Conservation (phyloP, 2,113 vertebrate species). For the Tachuris rubrigastra region DNA sequence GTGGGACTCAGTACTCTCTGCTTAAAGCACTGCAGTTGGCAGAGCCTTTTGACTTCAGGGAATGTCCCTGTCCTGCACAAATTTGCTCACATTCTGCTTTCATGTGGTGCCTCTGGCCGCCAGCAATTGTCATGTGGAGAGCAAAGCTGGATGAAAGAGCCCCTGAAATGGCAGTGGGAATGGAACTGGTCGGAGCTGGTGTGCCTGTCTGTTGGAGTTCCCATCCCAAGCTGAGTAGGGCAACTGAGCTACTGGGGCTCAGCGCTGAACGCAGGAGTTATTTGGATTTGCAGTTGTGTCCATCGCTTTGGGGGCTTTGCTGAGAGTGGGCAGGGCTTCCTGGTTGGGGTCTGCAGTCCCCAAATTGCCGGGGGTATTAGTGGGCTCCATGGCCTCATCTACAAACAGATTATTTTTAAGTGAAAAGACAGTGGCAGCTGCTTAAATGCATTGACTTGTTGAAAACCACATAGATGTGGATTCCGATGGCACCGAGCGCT, state of each 20-base stretch:
- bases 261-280: rapidly evolving
- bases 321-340: not conserved
- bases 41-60: not conserved
- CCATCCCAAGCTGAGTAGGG: not conserved
- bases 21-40: not conserved
- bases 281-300: not conserved
- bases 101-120: not conserved
- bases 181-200: not conserved
- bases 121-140: not conserved
- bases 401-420: constrained; percentile 54
- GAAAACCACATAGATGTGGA: constrained; percentile 66
- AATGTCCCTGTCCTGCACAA: not conserved
- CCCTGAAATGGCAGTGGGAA: not conserved
- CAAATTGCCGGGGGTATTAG: not conserved
- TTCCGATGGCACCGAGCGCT: constrained; percentile 20
- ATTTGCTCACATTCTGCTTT: not conserved
- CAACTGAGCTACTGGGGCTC: not conserved
- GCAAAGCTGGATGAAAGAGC: not conserved
- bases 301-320: rapidly evolving
- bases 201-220: not conserved
- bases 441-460: constrained; percentile 65
- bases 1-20: not conserved
- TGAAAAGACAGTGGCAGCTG: constrained; percentile 58
- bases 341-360: not conserved
- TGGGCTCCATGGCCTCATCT: not conserved